Evolutionary conservation across 2,113 vertebrate genomes (phyloP).

Genomic region (Gavialis gangeticus): DNA sequence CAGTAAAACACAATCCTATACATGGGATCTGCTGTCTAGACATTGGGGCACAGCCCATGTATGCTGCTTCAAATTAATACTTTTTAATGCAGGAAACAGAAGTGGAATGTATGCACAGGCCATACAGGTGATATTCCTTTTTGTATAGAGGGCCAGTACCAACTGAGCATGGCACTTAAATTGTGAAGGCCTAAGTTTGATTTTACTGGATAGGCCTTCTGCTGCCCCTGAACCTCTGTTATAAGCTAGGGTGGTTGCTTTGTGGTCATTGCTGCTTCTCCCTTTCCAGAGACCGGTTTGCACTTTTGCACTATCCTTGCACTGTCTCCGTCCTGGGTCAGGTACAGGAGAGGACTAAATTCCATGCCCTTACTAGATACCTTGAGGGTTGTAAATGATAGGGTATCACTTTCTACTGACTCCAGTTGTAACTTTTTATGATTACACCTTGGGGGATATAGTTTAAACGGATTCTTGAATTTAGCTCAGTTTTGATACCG

Average conservation of each 20-base stretch:
- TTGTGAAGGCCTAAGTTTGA: background rate
- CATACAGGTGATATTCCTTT: fast-evolving
- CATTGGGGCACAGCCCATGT: fast-evolving
- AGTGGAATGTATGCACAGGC: fast-evolving
- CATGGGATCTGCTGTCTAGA: fast-evolving
- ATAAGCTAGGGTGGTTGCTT: fast-evolving
- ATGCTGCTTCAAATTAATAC: no score
- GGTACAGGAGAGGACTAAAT: background rate
- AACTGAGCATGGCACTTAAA: background rate
- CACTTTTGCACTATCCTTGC: background rate
- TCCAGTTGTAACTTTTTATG: background rate
- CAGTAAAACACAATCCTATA: fast-evolving
- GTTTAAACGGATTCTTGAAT: background rate
- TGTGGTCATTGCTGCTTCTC: background rate
- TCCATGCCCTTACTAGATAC: background rate
- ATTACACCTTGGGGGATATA: background rate
- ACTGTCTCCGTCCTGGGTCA: background rate
- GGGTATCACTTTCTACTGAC: background rate
- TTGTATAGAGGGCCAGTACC: background rate
- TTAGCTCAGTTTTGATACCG: background rate
- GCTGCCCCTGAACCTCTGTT: fast-evolving
- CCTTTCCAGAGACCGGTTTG: background rate
- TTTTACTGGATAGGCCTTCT: background rate
- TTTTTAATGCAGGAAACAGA: background rate
- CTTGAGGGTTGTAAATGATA: background rate